These are phyloP conservation scores for Sinocyclocheilus anophthalmus DNA, from an alignment of 2,113 vertebrate species.

Conservation along the genomic window DNA sequence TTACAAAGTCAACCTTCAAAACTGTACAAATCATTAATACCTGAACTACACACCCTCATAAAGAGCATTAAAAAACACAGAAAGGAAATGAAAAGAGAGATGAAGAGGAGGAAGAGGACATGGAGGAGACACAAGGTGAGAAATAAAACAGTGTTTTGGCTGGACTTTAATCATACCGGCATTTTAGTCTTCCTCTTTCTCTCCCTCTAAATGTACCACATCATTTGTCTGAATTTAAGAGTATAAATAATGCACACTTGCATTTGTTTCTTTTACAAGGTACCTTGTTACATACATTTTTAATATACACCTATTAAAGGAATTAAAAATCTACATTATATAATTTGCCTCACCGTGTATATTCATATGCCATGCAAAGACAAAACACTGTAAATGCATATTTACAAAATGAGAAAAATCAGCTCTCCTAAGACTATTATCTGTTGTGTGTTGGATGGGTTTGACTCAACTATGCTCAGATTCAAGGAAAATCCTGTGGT, in stretches of 20 bases:
- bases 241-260: constrained; percentile 12
- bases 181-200: constrained; percentile 14
- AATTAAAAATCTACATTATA: not conserved
- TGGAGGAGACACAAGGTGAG: constrained; percentile 43
- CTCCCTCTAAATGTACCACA: not conserved
- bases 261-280: constrained; percentile 12
- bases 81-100: constrained; percentile 15
- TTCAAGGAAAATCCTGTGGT: not conserved
- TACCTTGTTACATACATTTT: not conserved
- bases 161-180: not conserved
- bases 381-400: not conserved
- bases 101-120: constrained; percentile 24
- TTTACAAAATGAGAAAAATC: not conserved
- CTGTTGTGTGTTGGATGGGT: not conserved
- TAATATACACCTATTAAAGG: not conserved
- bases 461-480: not conserved
- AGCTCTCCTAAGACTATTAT: not conserved
- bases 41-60: constrained; percentile 44
- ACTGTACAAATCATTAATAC: constrained; percentile 70
- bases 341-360: not conserved
- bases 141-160: constrained; percentile 1
- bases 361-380: not conserved
- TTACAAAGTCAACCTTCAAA: constrained; percentile 69
- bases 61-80: constrained; percentile 41
- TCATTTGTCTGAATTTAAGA: not conserved